Base-by-base conservation (phyloP, 2,797 vertebrate genomes). In the Holocentrus rufus region DNA sequence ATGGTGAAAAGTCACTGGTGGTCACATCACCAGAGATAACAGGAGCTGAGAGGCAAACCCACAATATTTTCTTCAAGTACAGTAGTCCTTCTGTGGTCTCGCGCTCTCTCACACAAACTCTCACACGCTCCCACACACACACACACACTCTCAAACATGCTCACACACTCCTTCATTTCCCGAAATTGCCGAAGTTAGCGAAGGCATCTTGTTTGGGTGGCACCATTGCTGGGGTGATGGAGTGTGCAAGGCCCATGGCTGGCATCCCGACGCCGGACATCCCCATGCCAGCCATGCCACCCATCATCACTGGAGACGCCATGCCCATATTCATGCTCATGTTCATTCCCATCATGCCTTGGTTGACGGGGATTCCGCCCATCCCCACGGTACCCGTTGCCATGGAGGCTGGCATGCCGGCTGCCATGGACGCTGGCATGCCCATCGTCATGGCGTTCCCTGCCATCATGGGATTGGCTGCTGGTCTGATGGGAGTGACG, bases 141-240 rank as follows among this genome's bases (percentile, higher is more conserved):
- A 30, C 65, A n/a, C 39, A 18, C 15, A 15, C 44, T 46, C 42
- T 44, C 61, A 55, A 15, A 31, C 65, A 23, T 30, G 9, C 54
- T 27, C 63, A 56, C 67, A 73, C 61, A 68, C 71, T 75, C 62
- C 63, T 87, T 95, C 94, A 98, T 95, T 99, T 99, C 89, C 96
- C 96, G 93, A 99, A 99, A 94, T 95, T 98, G 94, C 96, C 96
- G 86, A 98, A 99, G 93, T 97, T 97, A 93, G 96, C 96, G 77
- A 99, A 99, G 95, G 97, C 96, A 95, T 99, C 97, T 95, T 97
- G 96, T 95, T 98, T 99, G 84, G 96, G 95, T 79, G 95, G 95
- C 79, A 96, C 93, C 92, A 95, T 91, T 88, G 92, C 91, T 20
- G 94, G 85, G 81, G 82, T 83, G 25, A 69, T 52, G 30, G 74